These are phyloP conservation scores for Echeneis naucrates DNA, from an alignment of 2,797 vertebrate species.

Conservation along the genomic window DNA sequence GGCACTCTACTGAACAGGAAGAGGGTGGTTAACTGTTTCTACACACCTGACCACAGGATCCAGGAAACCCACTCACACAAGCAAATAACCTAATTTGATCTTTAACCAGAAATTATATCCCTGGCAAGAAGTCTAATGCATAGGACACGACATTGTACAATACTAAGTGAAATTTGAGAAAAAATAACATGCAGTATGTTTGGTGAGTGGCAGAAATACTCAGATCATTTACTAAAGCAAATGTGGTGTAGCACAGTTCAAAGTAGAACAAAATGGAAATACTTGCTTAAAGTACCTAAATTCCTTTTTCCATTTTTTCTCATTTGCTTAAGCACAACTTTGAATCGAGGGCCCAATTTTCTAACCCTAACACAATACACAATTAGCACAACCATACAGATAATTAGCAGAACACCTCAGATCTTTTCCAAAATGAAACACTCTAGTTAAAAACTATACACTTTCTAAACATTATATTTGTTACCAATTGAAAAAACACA, in stretches of 20 bases:
- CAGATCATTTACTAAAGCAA: background rate
- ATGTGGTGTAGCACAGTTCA: background rate
- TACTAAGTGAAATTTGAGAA: background rate
- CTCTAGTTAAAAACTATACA: too few relatives aligned
- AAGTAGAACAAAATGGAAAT: too few relatives aligned
- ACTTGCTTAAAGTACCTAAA: background rate
- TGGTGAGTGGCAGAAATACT: too few relatives aligned
- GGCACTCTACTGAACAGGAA: constrained; percentile 10
- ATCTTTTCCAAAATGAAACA: too few relatives aligned
- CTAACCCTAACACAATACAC: too few relatives aligned
- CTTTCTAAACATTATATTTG: too few relatives aligned
- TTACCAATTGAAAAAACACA: too few relatives aligned
- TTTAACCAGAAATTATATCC: background rate
- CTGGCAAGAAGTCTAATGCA: background rate
- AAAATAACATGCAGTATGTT: background rate
- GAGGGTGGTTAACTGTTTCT: constrained; percentile 1
- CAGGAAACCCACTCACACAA: constrained; percentile 5
- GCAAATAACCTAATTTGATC: background rate
- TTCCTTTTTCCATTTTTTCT: too few relatives aligned
- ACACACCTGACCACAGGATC: background rate
- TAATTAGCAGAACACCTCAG: too few relatives aligned
- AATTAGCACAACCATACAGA: too few relatives aligned
- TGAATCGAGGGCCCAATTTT: too few relatives aligned
- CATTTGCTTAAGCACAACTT: too few relatives aligned
- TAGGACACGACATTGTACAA: background rate